These are phyloP conservation scores for Isichthys henryi DNA, from an alignment of 2,113 vertebrate species.

Conservation along the genomic window DNA sequence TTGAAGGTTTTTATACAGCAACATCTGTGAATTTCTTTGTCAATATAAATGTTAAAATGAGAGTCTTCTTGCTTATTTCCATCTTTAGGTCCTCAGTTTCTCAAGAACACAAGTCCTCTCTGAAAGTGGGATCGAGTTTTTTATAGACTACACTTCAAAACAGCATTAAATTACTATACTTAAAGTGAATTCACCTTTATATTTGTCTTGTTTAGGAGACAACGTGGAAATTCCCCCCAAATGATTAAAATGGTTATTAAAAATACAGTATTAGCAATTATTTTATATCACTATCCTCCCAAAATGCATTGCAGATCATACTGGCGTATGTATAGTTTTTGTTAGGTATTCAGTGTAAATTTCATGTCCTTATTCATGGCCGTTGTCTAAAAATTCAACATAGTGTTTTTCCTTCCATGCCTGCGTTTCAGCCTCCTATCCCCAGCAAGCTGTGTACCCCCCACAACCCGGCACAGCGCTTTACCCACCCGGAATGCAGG, in stretches of 20 bases:
- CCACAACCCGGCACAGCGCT: conserved; percentile 73
- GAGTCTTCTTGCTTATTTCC: neutral
- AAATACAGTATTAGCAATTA: neutral
- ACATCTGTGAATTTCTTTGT: neutral
- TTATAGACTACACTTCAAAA: neutral
- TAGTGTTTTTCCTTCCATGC: neutral
- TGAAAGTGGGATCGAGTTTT: neutral
- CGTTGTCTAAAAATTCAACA: neutral
- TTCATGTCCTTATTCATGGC: neutral
- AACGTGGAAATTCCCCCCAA: neutral
- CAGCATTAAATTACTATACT: neutral
- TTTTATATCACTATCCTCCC: neutral
- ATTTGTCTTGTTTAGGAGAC: neutral
- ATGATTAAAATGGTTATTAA: neutral
- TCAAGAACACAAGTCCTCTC: neutral
- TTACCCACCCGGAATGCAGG: conserved; percentile 78
- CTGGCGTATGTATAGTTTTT: neutral
- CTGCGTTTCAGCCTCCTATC: conserved; percentile 71
- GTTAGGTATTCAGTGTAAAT: neutral
- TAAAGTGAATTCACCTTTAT: neutral
- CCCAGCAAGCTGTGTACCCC: conserved; percentile 78
- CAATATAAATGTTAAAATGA: neutral
- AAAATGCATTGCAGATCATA: neutral
- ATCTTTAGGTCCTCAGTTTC: neutral
- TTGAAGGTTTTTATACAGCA: neutral